Evolutionary conservation across 2,888 invertebrate species (phyloP).

Genomic region (Poecilobothrus nobilitatus): DNA sequence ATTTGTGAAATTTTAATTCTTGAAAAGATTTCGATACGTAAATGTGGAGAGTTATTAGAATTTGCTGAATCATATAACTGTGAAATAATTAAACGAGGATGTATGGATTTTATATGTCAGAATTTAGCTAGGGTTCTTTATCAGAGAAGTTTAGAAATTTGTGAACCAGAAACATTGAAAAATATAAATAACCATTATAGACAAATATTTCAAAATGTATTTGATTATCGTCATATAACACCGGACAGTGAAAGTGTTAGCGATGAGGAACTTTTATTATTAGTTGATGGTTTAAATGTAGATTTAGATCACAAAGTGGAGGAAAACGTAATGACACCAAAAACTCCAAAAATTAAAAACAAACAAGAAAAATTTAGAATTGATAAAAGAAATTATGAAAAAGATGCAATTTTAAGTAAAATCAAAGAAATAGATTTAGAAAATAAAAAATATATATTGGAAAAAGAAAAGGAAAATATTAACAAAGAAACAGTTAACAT

Average conservation of each 20-base stretch:
- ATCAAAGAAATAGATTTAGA: conserved; percentile 33
- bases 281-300: conserved; percentile 45
- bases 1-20: conserved; percentile 61
- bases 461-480: conserved; percentile 16
- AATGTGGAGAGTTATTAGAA: conserved; percentile 66
- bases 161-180: conserved; percentile 54
- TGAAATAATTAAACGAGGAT: conserved; percentile 57
- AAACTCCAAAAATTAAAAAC: conserved; percentile 26
- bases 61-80: conserved; percentile 72
- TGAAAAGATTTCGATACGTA: conserved; percentile 60
- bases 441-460: conserved; percentile 17
- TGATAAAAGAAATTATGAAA: conserved; percentile 36
- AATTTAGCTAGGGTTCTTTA: conserved; percentile 67
- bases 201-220: conserved; percentile 49
- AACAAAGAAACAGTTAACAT: conserved; percentile 20
- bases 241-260: conserved; percentile 56
- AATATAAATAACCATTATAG: conserved; percentile 62
- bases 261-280: conserved; percentile 49
- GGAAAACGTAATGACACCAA: conserved; percentile 29
- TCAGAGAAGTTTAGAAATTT: conserved; percentile 54
- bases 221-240: conserved; percentile 57
- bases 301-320: conserved; percentile 47
- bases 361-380: conserved; percentile 31
- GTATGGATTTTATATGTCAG: conserved; percentile 67
- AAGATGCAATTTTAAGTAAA: conserved; percentile 39